These are phyloP conservation scores for Ceratoteleas bidentatus DNA, from an alignment of 1,140 invertebrate species.

Conservation along the genomic window DNA sequence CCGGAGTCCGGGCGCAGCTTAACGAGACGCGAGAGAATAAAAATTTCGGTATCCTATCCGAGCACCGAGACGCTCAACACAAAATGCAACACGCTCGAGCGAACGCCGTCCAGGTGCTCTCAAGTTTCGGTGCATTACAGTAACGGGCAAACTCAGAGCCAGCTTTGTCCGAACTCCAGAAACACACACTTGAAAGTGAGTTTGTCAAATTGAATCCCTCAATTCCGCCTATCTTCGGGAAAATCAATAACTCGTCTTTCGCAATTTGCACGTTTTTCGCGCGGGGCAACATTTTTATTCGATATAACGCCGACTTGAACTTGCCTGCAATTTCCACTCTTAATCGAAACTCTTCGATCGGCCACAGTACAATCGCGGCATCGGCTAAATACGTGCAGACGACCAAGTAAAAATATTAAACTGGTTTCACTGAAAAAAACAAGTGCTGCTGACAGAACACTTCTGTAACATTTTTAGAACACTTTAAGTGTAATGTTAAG, in stretches of 20 bases:
- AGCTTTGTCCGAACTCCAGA: constrained; percentile 73
- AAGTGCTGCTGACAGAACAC: no score
- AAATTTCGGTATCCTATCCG: constrained; percentile 91
- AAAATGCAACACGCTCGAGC: constrained; percentile 77
- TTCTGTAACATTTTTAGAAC: no score
- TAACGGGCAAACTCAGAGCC: constrained; percentile 78
- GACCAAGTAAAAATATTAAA: neutral
- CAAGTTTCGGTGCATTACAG: constrained; percentile 77
- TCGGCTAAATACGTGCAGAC: neutral
- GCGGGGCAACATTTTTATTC: constrained; percentile 42
- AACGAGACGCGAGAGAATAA: constrained; percentile 86
- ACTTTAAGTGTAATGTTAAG: no score
- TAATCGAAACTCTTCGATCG: constrained; percentile 20
- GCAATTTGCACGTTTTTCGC: constrained; percentile 34
- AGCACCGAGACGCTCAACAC: constrained; percentile 87
- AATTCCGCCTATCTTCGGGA: constrained; percentile 27
- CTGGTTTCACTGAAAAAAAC: no score
- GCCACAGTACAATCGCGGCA: neutral
- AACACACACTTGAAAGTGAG: constrained; percentile 77
- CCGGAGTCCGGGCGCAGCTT: constrained; percentile 77
- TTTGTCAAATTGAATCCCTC: constrained; percentile 56
- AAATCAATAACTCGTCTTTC: constrained; percentile 43
- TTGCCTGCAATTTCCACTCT: constrained; percentile 2
- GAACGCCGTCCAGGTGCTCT: constrained; percentile 76
- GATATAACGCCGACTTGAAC: constrained; percentile 15